Evolutionary conservation across 2,113 vertebrate genomes (phyloP), one percentile per base, ranked within the genome.

Genomic region (Ictalurus furcatus): DNA sequence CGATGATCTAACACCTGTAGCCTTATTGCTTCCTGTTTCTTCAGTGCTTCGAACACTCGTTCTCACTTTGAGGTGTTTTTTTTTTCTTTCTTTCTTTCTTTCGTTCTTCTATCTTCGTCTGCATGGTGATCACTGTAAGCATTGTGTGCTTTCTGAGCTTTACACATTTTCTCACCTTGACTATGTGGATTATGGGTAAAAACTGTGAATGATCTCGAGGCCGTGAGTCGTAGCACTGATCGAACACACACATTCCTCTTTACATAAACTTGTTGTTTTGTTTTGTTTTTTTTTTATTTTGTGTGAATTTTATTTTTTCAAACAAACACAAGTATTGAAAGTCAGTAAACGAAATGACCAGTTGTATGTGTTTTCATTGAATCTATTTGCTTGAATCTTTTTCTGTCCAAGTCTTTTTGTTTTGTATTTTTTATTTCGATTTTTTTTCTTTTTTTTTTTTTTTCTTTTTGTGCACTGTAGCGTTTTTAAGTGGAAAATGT

Each of bases 161-260:
- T 85, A 65, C 30, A 40, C 21, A 54, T 87, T 83, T 79, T 13
- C 52, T 63, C 48, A 65, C 16, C 12, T 73, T 89, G 58, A 54
- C 65, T 30, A 71, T 52, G 21, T 58, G 44, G 61, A 83, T 76
- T 88, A 52, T 54, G 61, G 79, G 78, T 19, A 67, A 88, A 88
- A 88, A 91, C 90, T 91, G 90, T 90, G 88, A 90, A 88, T 90
- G 71, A 88, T 89, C 81, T 69, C 71, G 14, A 87, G 67, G 9
- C 58, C 79, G 65, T 69, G 59, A 88, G 86, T 73, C 52, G 79
- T 81, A 88, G 87, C 90, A 87, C 90, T 85, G 87, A 87, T 76
- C 44, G 30, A 88, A 85, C 69, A 79, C 25, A 56, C 40, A n/a
- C 81, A 78, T 69, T 84, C 37, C 37, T 85, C 79, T 40, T 83